Evolutionary conservation across 1,140 invertebrate genomes (phyloP), one percentile per base, ranked within the genome.

Genomic region (Sweltsa coloradensis): DNA sequence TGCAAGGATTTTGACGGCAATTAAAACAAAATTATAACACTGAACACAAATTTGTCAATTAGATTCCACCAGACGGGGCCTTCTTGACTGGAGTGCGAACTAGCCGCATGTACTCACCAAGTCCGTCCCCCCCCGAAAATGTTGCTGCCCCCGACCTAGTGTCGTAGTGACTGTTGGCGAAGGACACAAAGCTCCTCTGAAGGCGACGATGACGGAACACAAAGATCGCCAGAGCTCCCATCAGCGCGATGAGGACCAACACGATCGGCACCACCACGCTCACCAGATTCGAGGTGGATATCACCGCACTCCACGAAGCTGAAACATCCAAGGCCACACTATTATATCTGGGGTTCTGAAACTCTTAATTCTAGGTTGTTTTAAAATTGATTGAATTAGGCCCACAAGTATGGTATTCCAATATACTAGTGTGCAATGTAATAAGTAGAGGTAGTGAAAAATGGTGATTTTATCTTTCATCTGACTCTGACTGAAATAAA

Each of bases 161-260:
- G 67, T 89, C 82, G 60, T 92, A 92, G 61, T 90, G 85, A 57
- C 83, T 85, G 59, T 84, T 87, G 11, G 83, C 82, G 65, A 90
- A 89, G 27, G 82, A 75, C 3, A 81, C 73, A 66, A 90, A 90
- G 51, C 76, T 83, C 47, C 79, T 75, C 54, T 85, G 78, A 19
- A 90, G 66, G 45, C 84, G 73, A 47, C 79, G 71, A 63, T 89
- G 81, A 47, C 85, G 70, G 22, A 87, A 57, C 25, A 79, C 67
- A 51, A 83, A 75, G 53, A 85, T 75, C 22, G 68, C 70, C 22
- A 88, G 65, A 6, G 74, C 75, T 16, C 62, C 75, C 21, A 71
- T 72, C 9, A 83, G 58, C 19, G 75, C 68, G 14, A 78, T 51
- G 3, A 81, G 68, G 14, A 79, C 57, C 9, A 83, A 51, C 3